Evolutionary conservation across 2,888 invertebrate genomes (phyloP).

Genomic region (Calliphora vomitoria): DNA sequence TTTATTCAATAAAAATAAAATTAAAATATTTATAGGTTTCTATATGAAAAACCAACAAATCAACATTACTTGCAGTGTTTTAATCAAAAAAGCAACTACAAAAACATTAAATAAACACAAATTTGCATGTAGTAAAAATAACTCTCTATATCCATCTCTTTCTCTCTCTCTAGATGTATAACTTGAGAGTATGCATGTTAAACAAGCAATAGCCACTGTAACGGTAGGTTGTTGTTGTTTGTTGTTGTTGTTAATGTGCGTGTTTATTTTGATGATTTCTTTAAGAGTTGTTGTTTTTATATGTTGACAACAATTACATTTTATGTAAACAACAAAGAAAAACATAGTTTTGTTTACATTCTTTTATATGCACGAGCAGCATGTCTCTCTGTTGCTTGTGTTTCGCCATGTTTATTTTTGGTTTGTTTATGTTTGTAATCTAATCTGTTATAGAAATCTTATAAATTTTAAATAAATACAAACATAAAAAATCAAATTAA

Average conservation of each 20-base stretch:
- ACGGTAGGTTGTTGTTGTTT: conserved; percentile 39
- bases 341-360: neutral
- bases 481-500: neutral
- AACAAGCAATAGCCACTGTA: conserved; percentile 23
- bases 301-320: conserved; percentile 36
- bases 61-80: neutral
- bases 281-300: conserved; percentile 26
- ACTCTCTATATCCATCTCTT: neutral
- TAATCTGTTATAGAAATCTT: conserved; percentile 6
- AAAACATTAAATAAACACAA: neutral
- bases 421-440: conserved; percentile 20
- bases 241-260: conserved; percentile 40
- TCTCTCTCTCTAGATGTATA: neutral
- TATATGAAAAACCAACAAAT: neutral
- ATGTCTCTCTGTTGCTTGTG: conserved; percentile 5
- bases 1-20: conserved; percentile 52
- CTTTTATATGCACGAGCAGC: neutral
- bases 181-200: neutral
- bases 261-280: conserved; percentile 25
- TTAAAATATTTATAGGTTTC: neutral
- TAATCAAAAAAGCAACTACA: conserved; percentile 16
- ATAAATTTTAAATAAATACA: conserved; percentile 2
- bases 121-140: conserved; percentile 5
- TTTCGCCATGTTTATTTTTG: conserved; percentile 9
- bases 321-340: neutral